Evolutionary conservation across 2,113 vertebrate genomes (phyloP).

Genomic region (Pristiophorus japonicus): DNA sequence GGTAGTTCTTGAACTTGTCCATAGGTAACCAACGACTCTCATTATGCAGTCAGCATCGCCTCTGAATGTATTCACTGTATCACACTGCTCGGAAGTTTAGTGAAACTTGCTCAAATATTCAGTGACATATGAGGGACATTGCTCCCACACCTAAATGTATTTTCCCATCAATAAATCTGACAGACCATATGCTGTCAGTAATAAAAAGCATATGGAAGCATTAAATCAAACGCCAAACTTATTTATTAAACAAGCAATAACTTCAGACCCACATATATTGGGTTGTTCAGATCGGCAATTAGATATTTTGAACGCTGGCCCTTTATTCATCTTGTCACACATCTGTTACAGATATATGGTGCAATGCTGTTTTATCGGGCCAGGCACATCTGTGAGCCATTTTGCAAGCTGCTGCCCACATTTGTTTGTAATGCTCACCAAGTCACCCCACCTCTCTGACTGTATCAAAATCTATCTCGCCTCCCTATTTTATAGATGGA

Average conservation of each 20-base stretch:
- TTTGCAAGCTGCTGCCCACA: not conserved
- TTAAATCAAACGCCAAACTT: constrained; percentile 31
- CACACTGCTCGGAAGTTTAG: not conserved
- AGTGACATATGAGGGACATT: not conserved
- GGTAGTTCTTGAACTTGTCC: not conserved
- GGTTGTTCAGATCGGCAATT: constrained; percentile 17
- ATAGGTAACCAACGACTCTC: not conserved
- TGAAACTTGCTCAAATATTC: constrained; percentile 12
- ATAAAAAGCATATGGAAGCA: constrained; percentile 32
- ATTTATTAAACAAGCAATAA: constrained; percentile 31
- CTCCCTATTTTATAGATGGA: not conserved
- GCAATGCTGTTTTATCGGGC: not conserved
- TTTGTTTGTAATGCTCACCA: not conserved
- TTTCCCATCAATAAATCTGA: constrained; percentile 31
- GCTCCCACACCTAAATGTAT: constrained; percentile 3
- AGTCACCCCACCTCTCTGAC: not conserved
- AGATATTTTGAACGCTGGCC: not conserved
- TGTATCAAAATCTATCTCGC: not conserved
- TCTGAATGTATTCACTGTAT: not conserved
- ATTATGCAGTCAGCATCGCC: not conserved
- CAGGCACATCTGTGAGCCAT: not conserved
- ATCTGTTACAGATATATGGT: constrained; percentile 21
- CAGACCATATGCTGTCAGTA: constrained; percentile 9
- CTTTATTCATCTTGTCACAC: constrained; percentile 15
- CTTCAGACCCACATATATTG: constrained; percentile 1